phyloP scores from a whole-genome alignment of 2,888 invertebrate species.

The Mimas tiliae region DNA sequence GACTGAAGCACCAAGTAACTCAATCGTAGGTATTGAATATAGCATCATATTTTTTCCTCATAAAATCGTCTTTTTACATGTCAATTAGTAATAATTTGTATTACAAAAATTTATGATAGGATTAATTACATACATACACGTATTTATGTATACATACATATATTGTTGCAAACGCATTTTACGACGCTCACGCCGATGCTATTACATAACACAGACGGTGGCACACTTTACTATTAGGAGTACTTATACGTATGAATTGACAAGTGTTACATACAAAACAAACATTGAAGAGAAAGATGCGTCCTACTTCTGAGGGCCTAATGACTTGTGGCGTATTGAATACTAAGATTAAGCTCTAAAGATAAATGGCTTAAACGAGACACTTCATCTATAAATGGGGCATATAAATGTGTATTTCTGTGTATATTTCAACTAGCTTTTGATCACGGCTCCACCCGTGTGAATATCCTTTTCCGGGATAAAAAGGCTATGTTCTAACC shows the following conservation, averaged over 20 bases:
- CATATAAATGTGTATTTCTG: no score
- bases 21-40: no score
- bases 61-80: no score
- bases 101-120: no score
- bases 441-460: no score
- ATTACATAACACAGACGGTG: slow-evolving; percentile 5
- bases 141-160: not conserved
- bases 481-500: no score
- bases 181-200: not conserved
- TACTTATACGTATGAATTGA: slow-evolving; percentile 16
- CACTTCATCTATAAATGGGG: no score
- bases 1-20: no score
- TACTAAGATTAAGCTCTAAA: not conserved
- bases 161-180: not conserved
- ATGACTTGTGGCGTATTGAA: not conserved
- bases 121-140: not conserved
- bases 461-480: no score
- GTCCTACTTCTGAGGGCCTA: not conserved
- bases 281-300: not conserved
- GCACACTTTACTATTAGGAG: slow-evolving; percentile 16
- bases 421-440: no score
- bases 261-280: slow-evolving; percentile 24
- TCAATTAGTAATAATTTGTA: no score
- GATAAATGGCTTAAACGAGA: not conserved
- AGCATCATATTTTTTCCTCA: no score